These are phyloP conservation scores for Meloe dianella DNA, from an alignment of 2,888 invertebrate species.

Conservation along the genomic window DNA sequence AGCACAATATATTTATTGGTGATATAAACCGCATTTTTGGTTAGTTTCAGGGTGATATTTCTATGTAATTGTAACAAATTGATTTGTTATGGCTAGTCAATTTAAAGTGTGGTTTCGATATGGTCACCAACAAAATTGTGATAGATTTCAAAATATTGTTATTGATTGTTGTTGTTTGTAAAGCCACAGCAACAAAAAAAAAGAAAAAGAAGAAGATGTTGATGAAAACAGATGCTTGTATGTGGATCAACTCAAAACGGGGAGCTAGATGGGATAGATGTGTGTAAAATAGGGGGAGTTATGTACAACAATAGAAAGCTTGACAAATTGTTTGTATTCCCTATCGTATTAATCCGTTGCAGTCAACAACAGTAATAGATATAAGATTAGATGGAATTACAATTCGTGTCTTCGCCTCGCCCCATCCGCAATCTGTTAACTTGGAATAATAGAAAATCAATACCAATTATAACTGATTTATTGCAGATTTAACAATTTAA, in stretches of 20 bases:
- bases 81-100: conserved; percentile 36
- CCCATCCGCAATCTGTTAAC: conserved; percentile 38
- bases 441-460: conserved; percentile 54
- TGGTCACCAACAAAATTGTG: not conserved
- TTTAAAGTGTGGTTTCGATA: conserved; percentile 4
- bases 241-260: not conserved
- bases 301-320: conserved; percentile 49
- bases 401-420: conserved; percentile 33
- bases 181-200: not conserved
- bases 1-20: conserved; percentile 24
- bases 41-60: conserved; percentile 43
- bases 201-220: not conserved
- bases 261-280: not conserved
- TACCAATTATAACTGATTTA: conserved; percentile 54
- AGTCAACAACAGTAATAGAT: conserved; percentile 58
- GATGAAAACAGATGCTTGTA: conserved; percentile 3
- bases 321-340: conserved; percentile 59
- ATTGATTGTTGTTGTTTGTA: not conserved
- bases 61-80: conserved; percentile 42
- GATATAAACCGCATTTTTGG: conserved; percentile 47
- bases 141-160: not conserved
- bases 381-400: conserved; percentile 54
- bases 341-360: conserved; percentile 56
- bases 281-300: conserved; percentile 38
- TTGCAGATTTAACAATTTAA: conserved; percentile 51